Evolutionary conservation across 2,113 vertebrate genomes (phyloP), one percentile per base, ranked within the genome.

Genomic region (Saccopteryx leptura): DNA sequence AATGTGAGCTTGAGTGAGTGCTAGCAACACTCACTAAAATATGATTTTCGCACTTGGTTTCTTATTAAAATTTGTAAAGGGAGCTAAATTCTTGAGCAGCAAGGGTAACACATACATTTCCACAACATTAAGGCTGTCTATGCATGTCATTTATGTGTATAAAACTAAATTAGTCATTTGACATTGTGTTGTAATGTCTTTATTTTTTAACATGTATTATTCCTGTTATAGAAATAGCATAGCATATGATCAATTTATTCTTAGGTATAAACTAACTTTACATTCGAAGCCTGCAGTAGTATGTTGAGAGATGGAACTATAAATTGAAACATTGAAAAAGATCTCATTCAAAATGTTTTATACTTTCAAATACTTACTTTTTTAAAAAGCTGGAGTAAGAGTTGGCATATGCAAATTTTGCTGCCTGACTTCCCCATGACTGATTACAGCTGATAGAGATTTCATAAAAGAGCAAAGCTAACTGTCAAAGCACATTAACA

Each of bases 401-500:
- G 97, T 96, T 97, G 97, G 97, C 97, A 97, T 97, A 97, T 97
- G 98, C 98, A 99, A 98, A 98, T 99, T 98, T 98, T 99, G 98
- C 99, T 98, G 99, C 99, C 99, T 99, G 99, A 99, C 98, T 99
- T 99, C 99, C 99, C 99, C 98, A 96, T 98, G 98, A 97, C 98
- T 99, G 99, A 99, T 99, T 98, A 98, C 98, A 99, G 99, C 99
- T 99, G 99, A 99, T 98, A 91, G 99, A 99, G 98, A 99, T 98
- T 99, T 99, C 99, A 99, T 99, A 99, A 99, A 99, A 99, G 99
- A 99, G 99, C 99, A 99, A 99, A 99, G 99, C 99, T 99, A 97
- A 98, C 99, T 99, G 99, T 99, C 99, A 99, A 98, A 98, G 98
- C 98, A 98, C 98, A 99, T 99, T 99, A 99, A 99, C 98, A 98